These are phyloP conservation scores for Burhinus oedicnemus DNA, from an alignment of 2,113 vertebrate species.

Conservation along the genomic window DNA sequence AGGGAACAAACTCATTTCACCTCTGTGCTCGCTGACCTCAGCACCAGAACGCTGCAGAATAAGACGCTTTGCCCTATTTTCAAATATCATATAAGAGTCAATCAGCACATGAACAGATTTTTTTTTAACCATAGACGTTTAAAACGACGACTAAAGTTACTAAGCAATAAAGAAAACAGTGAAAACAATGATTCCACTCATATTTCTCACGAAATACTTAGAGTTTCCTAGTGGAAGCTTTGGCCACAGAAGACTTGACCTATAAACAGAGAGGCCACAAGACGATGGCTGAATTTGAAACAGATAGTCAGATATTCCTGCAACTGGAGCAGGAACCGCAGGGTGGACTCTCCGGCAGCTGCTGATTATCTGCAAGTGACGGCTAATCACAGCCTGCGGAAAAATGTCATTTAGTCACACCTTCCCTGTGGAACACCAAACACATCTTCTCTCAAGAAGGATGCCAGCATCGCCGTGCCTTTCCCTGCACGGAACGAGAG, in stretches of 20 bases:
- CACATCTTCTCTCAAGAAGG: not conserved
- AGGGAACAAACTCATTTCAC: not conserved
- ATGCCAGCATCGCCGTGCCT: not conserved
- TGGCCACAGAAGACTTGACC: constrained; percentile 49
- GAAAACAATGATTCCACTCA: constrained; percentile 10
- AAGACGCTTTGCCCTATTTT: not conserved
- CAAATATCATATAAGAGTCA: not conserved
- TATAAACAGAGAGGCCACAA: constrained; percentile 41
- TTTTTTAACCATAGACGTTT: not conserved
- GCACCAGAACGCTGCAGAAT: not conserved
- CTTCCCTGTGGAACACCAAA: not conserved
- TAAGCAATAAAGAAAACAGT: constrained; percentile 21
- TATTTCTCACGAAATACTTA: constrained; percentile 35
- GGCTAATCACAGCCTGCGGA: not conserved
- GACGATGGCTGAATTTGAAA: constrained; percentile 20
- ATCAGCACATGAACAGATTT: not conserved
- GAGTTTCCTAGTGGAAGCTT: constrained; percentile 41
- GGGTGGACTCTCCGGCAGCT: not conserved
- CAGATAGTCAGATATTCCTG: not conserved
- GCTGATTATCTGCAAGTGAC: not conserved
- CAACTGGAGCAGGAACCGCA: not conserved
- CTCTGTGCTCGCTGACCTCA: not conserved
- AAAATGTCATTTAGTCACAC: not conserved
- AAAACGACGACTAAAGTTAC: not conserved
- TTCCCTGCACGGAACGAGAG: rapidly evolving